Evolutionary conservation across 2,797 vertebrate genomes (phyloP).

Genomic region (Darevskia nairensis): DNA sequence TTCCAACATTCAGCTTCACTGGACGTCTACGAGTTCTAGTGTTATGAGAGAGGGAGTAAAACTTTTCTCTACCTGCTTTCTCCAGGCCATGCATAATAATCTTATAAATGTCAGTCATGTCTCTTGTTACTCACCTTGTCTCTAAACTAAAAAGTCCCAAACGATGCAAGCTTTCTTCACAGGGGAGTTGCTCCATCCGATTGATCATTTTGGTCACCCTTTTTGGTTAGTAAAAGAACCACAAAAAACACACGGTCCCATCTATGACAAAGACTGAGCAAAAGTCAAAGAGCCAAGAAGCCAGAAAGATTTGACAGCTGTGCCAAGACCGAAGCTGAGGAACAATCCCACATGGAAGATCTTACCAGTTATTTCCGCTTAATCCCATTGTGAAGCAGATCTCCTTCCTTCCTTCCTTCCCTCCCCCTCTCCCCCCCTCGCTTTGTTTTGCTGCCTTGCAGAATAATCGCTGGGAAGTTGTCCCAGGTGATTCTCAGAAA

Average conservation of each 20-base stretch:
- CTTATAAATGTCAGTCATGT: too few species aligned
- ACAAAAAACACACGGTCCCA: too few species aligned
- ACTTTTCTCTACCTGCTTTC: too few species aligned
- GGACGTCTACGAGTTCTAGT: too few species aligned
- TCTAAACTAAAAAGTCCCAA: too few species aligned
- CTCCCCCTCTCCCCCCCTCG: too few species aligned
- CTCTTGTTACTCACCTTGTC: too few species aligned
- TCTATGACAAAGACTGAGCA: background rate
- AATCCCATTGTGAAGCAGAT: background rate
- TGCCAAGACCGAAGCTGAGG: background rate
- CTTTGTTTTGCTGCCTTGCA: conserved; percentile 1
- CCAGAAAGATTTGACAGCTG: background rate
- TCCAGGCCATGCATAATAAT: background rate
- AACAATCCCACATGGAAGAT: background rate
- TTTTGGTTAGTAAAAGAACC: too few species aligned
- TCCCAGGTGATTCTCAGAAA: background rate
- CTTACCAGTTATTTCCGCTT: background rate
- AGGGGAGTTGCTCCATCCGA: too few species aligned
- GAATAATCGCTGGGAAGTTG: background rate
- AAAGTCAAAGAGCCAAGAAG: background rate
- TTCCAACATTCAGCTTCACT: too few species aligned
- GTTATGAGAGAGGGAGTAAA: too few species aligned
- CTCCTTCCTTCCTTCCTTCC: background rate
- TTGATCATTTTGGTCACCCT: too few species aligned
- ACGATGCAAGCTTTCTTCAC: background rate